Percentiles rank a stretch among this genome's conserved stretches.
These are phyloP conservation scores for Cerceris ruficornis DNA, from an alignment of 2,888 invertebrate genomes.

Conservation along the genomic window DNA sequence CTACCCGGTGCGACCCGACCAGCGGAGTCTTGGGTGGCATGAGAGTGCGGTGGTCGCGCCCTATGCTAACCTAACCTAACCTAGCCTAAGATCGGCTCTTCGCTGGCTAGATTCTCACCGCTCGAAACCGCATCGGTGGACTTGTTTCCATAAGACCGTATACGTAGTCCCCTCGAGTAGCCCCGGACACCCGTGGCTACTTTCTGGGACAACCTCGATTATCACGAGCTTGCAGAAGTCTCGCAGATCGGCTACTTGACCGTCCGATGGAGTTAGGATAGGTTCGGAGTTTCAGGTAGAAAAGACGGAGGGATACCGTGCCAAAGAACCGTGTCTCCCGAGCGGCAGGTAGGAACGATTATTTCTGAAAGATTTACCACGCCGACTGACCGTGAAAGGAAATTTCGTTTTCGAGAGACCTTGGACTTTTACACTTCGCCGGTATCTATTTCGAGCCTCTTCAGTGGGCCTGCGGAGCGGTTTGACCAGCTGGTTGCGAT, in stretches of 20 bases:
- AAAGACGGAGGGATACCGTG: neutral
- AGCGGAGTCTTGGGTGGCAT: slow-evolving; percentile 75
- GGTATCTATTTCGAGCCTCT: neutral
- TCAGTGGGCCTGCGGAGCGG: neutral
- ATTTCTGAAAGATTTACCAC: neutral
- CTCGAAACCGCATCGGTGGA: slow-evolving; percentile 64
- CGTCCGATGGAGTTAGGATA: slow-evolving; percentile 26
- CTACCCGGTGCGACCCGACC: slow-evolving; percentile 72
- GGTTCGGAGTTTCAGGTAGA: slow-evolving; percentile 33
- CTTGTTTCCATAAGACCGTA: slow-evolving; percentile 66
- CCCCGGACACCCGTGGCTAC: slow-evolving; percentile 54
- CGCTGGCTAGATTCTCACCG: slow-evolving; percentile 70
- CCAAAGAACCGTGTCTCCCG: neutral
- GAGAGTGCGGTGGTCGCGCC: slow-evolving; percentile 73
- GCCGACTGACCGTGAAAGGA: neutral
- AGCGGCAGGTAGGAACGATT: neutral
- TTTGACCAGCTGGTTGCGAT: no score
- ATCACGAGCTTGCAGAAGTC: slow-evolving; percentile 30
- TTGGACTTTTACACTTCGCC: slow-evolving; percentile 3
- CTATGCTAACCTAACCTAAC: slow-evolving; percentile 74
- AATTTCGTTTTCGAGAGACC: slow-evolving; percentile 48
- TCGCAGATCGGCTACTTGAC: slow-evolving; percentile 26
- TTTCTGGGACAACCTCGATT: slow-evolving; percentile 46
- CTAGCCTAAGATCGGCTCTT: slow-evolving; percentile 65
- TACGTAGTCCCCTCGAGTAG: slow-evolving; percentile 36